Conservation (phyloP, 2,113 vertebrate species). For the Leucopsar rothschildi region DNA sequence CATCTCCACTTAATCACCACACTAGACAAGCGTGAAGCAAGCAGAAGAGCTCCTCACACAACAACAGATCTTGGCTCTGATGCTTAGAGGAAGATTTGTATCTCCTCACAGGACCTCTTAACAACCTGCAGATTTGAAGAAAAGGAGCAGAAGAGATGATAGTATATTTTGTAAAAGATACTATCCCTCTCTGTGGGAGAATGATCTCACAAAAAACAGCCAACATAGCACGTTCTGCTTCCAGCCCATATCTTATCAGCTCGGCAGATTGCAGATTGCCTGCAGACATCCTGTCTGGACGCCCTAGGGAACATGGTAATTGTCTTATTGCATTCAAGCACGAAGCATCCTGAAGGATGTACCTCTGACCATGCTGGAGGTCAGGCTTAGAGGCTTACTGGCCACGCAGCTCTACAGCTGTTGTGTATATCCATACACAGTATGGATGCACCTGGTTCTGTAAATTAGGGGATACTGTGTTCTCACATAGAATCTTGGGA, state of each 20-base stretch:
- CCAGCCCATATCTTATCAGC: not conserved
- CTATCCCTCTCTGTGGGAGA: not conserved
- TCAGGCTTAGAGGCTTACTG: not conserved
- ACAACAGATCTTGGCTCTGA: not conserved
- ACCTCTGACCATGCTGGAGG: not conserved
- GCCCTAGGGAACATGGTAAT: not conserved
- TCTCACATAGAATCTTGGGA: not conserved
- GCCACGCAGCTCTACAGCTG: not conserved
- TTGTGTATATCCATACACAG: not conserved
- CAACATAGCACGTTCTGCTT: not conserved
- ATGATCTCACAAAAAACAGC: not conserved
- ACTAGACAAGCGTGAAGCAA: not conserved
- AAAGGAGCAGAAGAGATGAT: not conserved
- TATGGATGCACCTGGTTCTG: not conserved
- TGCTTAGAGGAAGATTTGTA: not conserved
- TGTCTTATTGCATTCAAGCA: not conserved
- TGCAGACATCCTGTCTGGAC: slow-evolving; percentile 7
- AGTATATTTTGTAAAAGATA: not conserved
- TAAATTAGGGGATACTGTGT: not conserved
- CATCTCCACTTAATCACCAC: not conserved
- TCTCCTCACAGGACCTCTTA: not conserved
- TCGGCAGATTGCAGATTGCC: slow-evolving; percentile 32
- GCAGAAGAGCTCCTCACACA: not conserved
- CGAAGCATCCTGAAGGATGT: not conserved
- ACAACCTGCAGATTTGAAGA: not conserved